phyloP scores from a whole-genome alignment of 2,888 invertebrate species.

The Thecophora atra region DNA sequence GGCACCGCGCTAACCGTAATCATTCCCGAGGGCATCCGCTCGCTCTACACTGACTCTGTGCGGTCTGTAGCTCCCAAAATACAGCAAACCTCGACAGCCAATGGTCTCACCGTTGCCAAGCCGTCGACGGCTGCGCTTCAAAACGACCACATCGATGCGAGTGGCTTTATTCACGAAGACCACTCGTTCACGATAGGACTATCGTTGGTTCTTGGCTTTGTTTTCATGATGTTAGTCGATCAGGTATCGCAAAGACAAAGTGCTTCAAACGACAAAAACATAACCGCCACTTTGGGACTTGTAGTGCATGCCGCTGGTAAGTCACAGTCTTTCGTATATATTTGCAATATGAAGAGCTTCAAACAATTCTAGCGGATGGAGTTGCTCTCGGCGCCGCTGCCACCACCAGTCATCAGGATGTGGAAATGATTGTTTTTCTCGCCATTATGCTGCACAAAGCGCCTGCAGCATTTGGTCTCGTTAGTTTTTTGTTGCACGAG shows the following conservation, averaged over 20 bases:
- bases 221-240: conserved; percentile 97
- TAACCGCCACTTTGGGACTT: conserved; percentile 95
- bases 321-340: conserved; percentile 19
- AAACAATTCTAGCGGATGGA: conserved; percentile 80
- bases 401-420: conserved; percentile 93
- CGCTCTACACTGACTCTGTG: conserved; percentile 70
- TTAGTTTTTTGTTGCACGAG: conserved; percentile 96
- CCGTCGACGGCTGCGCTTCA: not conserved
- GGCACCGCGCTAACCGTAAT: conserved; percentile 98
- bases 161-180: conserved; percentile 44
- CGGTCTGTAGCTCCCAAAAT: conserved; percentile 9
- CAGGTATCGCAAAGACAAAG: conserved; percentile 74
- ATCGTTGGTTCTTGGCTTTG: conserved; percentile 90
- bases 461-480: conserved; percentile 97
- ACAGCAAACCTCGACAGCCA: not conserved
- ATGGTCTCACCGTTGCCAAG: not conserved
- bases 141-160: conserved; percentile 1
- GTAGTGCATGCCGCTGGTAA: conserved; percentile 96
- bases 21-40: conserved; percentile 97
- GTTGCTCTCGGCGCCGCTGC: conserved; percentile 98
- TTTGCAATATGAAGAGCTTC: not conserved
- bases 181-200: conserved; percentile 78
- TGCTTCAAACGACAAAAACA: conserved; percentile 73
- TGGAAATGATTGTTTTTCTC: conserved; percentile 96
- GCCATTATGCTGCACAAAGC: conserved; percentile 99